Evolutionary conservation across 2,113 vertebrate species (phyloP), one percentile per base, ranked within the genome.

Genomic region (Triplophysa tibetana): DNA sequence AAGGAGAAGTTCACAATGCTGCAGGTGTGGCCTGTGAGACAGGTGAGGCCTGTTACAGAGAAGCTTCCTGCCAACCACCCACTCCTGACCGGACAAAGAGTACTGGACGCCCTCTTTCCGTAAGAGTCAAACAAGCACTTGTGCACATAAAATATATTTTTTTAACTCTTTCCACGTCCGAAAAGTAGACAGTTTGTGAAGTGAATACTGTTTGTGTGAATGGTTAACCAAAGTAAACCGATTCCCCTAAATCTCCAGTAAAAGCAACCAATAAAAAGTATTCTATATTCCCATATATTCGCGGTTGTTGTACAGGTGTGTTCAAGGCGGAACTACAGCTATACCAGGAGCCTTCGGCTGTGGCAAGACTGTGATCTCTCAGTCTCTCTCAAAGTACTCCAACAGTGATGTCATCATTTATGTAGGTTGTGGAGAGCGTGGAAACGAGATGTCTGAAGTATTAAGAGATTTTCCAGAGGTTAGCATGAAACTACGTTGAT

Each of bases 361-460:
- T 84, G 97, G 97, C 69, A 99, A 99, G 86, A 99, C 97, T 0
- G 97, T 99, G 85, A 99, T 99, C 88, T 99, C 97, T 0, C 97
- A 99, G 90, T 99, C 97, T 81, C 91, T 99, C 38, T 99, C 97
- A 79, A 99, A 99, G 80, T 99, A 96, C 88, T 99, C 97, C 89
- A 99, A 99, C 91, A 99, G 97, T 61, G 96, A 98, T 45, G 96
- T 99, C 81, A 99, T 99, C 90, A 91, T 99, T 88, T 99, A 99
- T 19, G 97, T 99, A 12, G 97, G 97, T 84, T 99, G 97, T 48
- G 97, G 97, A 77, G 97, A 99, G 89, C 93, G 97, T 90, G 97
- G 97, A 78, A 99, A 99, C 66, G 97, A 99, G 92, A 99, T 99
- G 97, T 98, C 97, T 75, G 97, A 99, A 95, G 97, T 99, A 74